Base-by-base conservation (phyloP, 2,888 invertebrate species). In the Bruchidius siliquastri region DNA sequence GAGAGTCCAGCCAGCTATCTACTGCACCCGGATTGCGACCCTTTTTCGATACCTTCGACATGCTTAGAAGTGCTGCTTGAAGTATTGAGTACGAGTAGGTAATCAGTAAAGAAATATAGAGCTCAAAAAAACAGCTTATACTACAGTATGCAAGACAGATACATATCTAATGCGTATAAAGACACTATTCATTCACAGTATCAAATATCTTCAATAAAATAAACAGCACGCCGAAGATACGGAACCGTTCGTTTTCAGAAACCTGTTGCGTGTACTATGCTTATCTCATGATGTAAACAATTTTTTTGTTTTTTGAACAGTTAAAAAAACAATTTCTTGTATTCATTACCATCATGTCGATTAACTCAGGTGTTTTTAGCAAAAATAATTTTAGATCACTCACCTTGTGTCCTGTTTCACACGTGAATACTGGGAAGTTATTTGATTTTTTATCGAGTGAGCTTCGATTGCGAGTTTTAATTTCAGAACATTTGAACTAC, bases 1-100 rank as follows among this genome's bases (percentile, higher is more conserved):
- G 90, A 78, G 91, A 90, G 81, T 94, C 94, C 80, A 96, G 87
- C 91, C 93, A 95, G 81, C 92, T 91, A 85, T 96, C 96, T 72
- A 90, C 85, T 0, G 87, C 81, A 22, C 84, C 84, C 0, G 84
- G 84, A 79, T 84, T 85, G 74, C 81, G 80, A 3, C 84, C 84
- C 75, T 85, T 86, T 76, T 80, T 82, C 22, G 78, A 74, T 68
- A 78, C 75, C 76, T 81, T 83, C 20, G 78, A 68, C 68, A 68
- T 68, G 18, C 18, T 49, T 18, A 49, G 18, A 3, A 49, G 10
- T 49, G 49, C 49, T 49, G 49, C 13, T 3, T 49, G 49, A 13
- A 49, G n/a, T n/a, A n/a, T n/a, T n/a, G 26, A 26, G 26, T 26
- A 8, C n/a, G n/a, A n/a, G n/a, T n/a, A 26, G 2, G 26, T 2